phyloP scores from a whole-genome alignment of 1,140 invertebrate genomes.

The Cydia strobilella region DNA sequence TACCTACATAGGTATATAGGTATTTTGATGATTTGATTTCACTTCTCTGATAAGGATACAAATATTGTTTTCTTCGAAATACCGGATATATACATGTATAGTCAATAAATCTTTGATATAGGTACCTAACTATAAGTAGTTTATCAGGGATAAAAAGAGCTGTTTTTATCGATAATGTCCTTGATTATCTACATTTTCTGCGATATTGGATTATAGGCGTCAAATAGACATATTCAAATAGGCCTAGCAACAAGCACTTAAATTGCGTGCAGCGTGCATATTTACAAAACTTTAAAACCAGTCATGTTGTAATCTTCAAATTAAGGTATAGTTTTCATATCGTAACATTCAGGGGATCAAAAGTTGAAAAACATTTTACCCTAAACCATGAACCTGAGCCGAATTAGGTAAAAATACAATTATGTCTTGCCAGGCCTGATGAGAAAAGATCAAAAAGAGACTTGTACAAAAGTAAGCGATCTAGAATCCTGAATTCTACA shows the following conservation, averaged over 20 bases:
- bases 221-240: too few relatives aligned
- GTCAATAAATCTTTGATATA: too few relatives aligned
- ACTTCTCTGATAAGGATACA: constrained; percentile 16
- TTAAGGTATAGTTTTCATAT: neutral
- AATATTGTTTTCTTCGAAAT: neutral
- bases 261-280: too few relatives aligned
- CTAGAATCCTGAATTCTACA: neutral
- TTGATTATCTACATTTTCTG: neutral
- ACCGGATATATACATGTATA: neutral
- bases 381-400: too few relatives aligned
- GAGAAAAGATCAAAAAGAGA: neutral
- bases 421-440: neutral
- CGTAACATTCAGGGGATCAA: too few relatives aligned
- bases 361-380: too few relatives aligned
- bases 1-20: neutral
- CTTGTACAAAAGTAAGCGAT: neutral
- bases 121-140: neutral
- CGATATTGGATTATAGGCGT: neutral
- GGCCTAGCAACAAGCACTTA: too few relatives aligned
- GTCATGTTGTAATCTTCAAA: neutral
- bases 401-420: neutral
- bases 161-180: neutral
- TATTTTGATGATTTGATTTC: constrained; percentile 1
- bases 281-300: neutral
- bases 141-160: neutral